Conservation (phyloP, 2,113 vertebrate species). For the Danio rerio region GRCz12tu NC_133180.1:27135501-27136000, state of each 20-base stretch:
- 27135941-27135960: conserved; percentile 23
- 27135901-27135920: conserved; percentile 9
- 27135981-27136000: conserved; percentile 5
- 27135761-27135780: not conserved
- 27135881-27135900: not conserved
- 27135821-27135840: conserved; percentile 8
- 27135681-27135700: too few relatives aligned
- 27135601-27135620: too few relatives aligned
- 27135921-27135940: not conserved
- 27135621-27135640: not conserved
- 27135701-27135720: too few relatives aligned
- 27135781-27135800: not conserved
- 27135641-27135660: not conserved
- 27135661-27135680: not conserved
- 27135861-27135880: not conserved
- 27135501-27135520: too few relatives aligned
- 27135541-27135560: too few relatives aligned
- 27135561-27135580: too few relatives aligned
- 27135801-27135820: not conserved
- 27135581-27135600: too few relatives aligned
- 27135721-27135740: not conserved
- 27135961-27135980: conserved; percentile 1
- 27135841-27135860: not conserved
- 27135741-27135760: not conserved
- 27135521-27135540: too few relatives aligned